Evolutionary conservation across 1,140 invertebrate species (phyloP).

Genomic region (Drosophila nasuta): DNA sequence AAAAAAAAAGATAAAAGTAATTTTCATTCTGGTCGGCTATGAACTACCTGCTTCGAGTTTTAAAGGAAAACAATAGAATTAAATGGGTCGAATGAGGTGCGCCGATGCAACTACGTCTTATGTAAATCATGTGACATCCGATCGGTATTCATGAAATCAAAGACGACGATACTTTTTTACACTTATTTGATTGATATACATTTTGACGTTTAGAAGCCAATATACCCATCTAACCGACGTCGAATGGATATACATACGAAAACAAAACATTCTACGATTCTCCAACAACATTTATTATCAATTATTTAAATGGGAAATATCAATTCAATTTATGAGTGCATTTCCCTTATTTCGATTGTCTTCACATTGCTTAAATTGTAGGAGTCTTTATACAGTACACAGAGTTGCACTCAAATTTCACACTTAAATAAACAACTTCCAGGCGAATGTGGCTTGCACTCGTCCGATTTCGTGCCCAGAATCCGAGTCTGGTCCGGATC

Average conservation of each 20-base stretch:
- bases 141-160: no score
- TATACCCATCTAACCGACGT: no score
- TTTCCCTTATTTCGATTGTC: slow-evolving; percentile 54
- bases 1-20: neutral
- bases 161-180: no score
- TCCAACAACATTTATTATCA: slow-evolving; percentile 53
- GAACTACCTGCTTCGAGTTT: no score
- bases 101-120: no score
- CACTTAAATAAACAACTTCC: slow-evolving; percentile 81
- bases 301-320: slow-evolving; percentile 49
- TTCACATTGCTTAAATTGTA: slow-evolving; percentile 24
- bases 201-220: no score
- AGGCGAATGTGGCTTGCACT: slow-evolving; percentile 61
- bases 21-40: no score
- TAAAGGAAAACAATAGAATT: no score
- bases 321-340: slow-evolving; percentile 57
- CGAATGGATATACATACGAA: no score
- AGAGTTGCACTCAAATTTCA: slow-evolving; percentile 75
- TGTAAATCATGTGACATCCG: no score
- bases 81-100: no score
- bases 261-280: neutral
- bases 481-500: slow-evolving; percentile 25
- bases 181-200: no score
- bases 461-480: slow-evolving; percentile 13
- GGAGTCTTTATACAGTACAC: slow-evolving; percentile 54